A percentile compares a stretch with the other conserved stretches of the same genome.
These are phyloP conservation scores for Lasioglossum oenotherae DNA, from an alignment of 2,888 invertebrate species.

Conservation along the genomic window DNA sequence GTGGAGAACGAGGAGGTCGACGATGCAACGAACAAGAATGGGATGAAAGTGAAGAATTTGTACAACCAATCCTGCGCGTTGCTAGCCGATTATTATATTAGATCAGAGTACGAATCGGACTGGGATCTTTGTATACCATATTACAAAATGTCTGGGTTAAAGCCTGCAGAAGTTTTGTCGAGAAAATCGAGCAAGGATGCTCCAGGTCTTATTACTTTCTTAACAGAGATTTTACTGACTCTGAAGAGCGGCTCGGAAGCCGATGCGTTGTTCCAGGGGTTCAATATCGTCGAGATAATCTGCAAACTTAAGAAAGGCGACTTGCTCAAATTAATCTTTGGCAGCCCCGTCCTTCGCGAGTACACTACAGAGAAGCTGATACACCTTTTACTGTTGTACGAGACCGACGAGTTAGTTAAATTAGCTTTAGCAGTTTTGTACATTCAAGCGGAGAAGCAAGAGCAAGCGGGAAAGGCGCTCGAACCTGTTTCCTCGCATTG, in stretches of 20 bases:
- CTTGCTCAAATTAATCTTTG: slow-evolving; percentile 85
- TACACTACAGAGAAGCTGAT: slow-evolving; percentile 86
- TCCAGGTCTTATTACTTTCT: slow-evolving; percentile 78
- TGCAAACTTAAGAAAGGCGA: slow-evolving; percentile 80
- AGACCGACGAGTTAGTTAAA: slow-evolving; percentile 80
- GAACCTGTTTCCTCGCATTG: slow-evolving; percentile 83
- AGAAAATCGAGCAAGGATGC: slow-evolving; percentile 78
- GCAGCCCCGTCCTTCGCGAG: slow-evolving; percentile 85
- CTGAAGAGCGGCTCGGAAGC: slow-evolving; percentile 84
- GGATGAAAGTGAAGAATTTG: slow-evolving; percentile 82
- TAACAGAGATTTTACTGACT: slow-evolving; percentile 82
- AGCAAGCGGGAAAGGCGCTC: slow-evolving; percentile 84
- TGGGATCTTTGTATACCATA: slow-evolving; percentile 85
- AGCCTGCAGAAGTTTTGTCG: slow-evolving; percentile 85
- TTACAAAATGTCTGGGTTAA: slow-evolving; percentile 86
- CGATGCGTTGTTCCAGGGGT: slow-evolving; percentile 84
- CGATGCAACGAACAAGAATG: slow-evolving; percentile 68
- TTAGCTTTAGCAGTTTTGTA: slow-evolving; percentile 85
- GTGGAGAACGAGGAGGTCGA: slow-evolving; percentile 57
- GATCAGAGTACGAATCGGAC: slow-evolving; percentile 82
- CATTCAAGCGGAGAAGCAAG: slow-evolving; percentile 85
- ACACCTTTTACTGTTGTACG: slow-evolving; percentile 81
- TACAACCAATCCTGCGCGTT: slow-evolving; percentile 86
- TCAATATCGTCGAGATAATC: slow-evolving; percentile 81
- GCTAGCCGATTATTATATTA: slow-evolving; percentile 86